phyloP scores from a whole-genome alignment of 1,140 invertebrate species.

The Calycopis cecrops region DNA sequence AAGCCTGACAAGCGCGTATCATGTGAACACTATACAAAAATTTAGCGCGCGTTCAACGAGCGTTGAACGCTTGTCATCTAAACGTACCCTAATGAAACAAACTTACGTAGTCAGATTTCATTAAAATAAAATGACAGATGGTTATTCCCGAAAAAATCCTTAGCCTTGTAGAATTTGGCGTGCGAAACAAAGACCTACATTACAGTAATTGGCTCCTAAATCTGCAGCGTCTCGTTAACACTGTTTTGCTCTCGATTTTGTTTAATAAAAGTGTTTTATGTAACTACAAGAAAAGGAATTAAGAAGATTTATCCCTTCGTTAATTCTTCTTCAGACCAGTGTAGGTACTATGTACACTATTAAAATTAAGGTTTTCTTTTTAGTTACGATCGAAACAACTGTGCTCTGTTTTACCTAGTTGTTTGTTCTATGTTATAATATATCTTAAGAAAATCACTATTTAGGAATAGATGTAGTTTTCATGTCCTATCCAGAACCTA shows the following conservation, averaged over 20 bases:
- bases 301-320: constrained; percentile 9
- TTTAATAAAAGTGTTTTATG: constrained; percentile 13
- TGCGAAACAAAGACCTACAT: constrained; percentile 31
- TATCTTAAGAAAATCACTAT: background rate
- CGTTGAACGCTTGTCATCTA: too few species aligned
- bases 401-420: too few species aligned
- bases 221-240: constrained; percentile 28
- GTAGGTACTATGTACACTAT: background rate
- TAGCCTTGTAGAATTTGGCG: constrained; percentile 29
- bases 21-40: too few species aligned
- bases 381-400: background rate
- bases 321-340: constrained; percentile 5
- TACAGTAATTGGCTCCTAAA: constrained; percentile 39
- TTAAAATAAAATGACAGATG: constrained; percentile 28
- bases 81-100: too few species aligned
- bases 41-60: too few species aligned
- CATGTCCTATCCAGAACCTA: too few species aligned
- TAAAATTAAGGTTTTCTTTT: background rate
- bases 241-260: constrained; percentile 26
- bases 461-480: constrained; percentile 1
- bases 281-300: background rate
- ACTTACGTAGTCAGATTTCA: too few species aligned
- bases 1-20: too few species aligned
- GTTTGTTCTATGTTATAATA: background rate
- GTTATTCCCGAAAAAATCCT: constrained; percentile 35